Percentiles rank a stretch among this genome's conserved stretches.
phyloP scores from a whole-genome alignment of 2,888 invertebrate species.

The Litoditis marina region DNA sequence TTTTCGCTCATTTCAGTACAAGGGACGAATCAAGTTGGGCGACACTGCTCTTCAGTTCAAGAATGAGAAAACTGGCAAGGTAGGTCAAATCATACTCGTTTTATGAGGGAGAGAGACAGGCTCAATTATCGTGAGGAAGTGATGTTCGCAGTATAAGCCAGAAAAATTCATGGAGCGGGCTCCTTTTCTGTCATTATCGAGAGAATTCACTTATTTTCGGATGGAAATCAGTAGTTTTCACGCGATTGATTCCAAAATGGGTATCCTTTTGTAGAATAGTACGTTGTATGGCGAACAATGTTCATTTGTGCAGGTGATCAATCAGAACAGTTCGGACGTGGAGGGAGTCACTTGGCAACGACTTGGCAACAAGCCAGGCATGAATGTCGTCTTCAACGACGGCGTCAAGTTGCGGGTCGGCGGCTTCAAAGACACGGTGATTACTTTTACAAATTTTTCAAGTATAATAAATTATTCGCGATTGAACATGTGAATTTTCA shows the following conservation, averaged over 20 bases:
- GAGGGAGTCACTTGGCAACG: slow-evolving; percentile 87
- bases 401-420: slow-evolving; percentile 85
- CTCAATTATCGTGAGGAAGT: too few species aligned
- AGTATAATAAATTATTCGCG: too few species aligned
- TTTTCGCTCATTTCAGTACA: slow-evolving; percentile 80
- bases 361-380: slow-evolving; percentile 83
- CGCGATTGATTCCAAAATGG: background rate
- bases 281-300: too few species aligned
- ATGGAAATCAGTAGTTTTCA: background rate
- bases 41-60: slow-evolving; percentile 87
- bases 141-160: too few species aligned
- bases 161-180: background rate
- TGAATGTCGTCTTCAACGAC: slow-evolving; percentile 83
- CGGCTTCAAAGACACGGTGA: slow-evolving; percentile 76
- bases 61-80: slow-evolving; percentile 91
- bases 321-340: slow-evolving; percentile 77
- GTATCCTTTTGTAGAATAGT: background rate
- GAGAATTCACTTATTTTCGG: too few species aligned
- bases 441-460: background rate
- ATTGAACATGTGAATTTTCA: slow-evolving; percentile 3
- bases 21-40: slow-evolving; percentile 85
- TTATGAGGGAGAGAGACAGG: background rate
- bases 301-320: slow-evolving; percentile 18
- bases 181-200: background rate
- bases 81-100: slow-evolving; percentile 69